Conservation (phyloP, 2,113 vertebrate genomes). For the Meleagris gallopavo region DNA sequence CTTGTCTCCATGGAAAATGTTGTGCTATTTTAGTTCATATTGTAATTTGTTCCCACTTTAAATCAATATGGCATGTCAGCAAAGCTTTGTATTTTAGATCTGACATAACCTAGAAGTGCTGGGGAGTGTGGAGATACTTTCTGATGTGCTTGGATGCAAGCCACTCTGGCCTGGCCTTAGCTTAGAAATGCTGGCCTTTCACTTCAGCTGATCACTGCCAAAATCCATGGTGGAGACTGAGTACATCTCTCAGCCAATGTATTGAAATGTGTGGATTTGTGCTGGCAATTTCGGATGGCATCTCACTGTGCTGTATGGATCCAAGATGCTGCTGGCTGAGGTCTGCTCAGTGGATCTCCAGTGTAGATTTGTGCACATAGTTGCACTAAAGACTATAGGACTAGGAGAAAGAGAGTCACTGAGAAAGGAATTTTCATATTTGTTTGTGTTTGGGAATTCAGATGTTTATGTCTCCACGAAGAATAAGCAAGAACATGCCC, state of each 20-base stretch:
- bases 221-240: not conserved
- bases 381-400: no score
- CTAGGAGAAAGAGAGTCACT: no score
- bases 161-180: not conserved
- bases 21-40: not conserved
- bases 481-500: not conserved
- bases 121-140: not conserved
- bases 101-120: not conserved
- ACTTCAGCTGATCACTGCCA: not conserved
- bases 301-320: not conserved
- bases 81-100: not conserved
- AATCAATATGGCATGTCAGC: not conserved
- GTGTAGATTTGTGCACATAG: not conserved
- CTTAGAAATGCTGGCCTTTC: not conserved
- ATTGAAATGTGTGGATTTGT: not conserved
- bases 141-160: not conserved
- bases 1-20: not conserved
- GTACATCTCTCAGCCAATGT: not conserved
- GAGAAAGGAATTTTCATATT: not conserved
- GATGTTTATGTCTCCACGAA: not conserved
- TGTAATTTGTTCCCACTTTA: not conserved
- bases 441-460: not conserved
- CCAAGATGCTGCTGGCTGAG: not conserved
- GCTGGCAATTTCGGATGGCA: rapidly evolving
- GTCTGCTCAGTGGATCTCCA: not conserved